Base-by-base conservation (phyloP, 1,140 invertebrate species). In the Ridgeia piscesae region DNA sequence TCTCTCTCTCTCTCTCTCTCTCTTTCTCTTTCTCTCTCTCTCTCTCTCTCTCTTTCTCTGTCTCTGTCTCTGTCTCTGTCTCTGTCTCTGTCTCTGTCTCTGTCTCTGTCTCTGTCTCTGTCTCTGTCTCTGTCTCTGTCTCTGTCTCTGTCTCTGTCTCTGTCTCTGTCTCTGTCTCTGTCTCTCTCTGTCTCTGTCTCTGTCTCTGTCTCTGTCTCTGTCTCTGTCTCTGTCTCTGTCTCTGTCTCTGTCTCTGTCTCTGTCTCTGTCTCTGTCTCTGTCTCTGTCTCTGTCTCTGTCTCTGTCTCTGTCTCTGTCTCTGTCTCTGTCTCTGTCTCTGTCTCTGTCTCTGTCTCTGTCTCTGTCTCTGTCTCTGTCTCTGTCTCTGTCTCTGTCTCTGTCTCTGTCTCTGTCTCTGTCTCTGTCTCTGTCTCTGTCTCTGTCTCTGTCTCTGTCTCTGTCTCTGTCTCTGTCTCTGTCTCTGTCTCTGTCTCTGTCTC, bases 1-100 rank as follows among this genome's bases (percentile, higher is more conserved):
- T 89, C 89, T 89, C 89, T 89, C 89, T 89, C 89, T 89, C 89
- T 89, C 89, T 89, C 89, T 89, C 89, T 14, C 89, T 89, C 89
- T 89, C 89, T 89, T 14, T 89, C 89, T 89, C 89, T 89, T 14
- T 89, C 33, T 33, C 33, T 33, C 89, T 89, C 89, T 89, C 42
- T 42, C 42, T 42, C 4, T 42, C 4, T 42, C 42, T 42, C 4
- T 42, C 4, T 42, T 11, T 42, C 4, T 89, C 89, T 89, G 33
- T 89, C 89, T 89, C 4, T 89, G 4, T 34, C 4, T 89, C 89
- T 89, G 4, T 89, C 89, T 89, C 89, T 89, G 4, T 89, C 89
- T 89, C 89, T 89, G 4, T 89, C 89, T 89, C 89, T 89, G 4
- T 89, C 89, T 89, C 89, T 89, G 4, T 89, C 89, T 89, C 89